These are phyloP conservation scores for Manacus vitellinus DNA, from an alignment of 2,113 vertebrate species.

Conservation along the genomic window DNA sequence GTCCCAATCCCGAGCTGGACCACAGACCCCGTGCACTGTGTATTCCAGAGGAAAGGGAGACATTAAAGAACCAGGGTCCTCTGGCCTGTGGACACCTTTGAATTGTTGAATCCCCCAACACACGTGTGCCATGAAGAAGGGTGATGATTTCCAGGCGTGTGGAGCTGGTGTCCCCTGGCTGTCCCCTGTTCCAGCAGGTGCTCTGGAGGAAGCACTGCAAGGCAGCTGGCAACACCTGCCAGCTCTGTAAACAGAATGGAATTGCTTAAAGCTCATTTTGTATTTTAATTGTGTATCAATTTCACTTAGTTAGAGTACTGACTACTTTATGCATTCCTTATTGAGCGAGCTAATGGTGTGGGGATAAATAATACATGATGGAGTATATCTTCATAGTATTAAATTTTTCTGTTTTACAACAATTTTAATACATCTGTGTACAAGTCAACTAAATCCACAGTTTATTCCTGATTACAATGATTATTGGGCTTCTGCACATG, in stretches of 20 bases:
- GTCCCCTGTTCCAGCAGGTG: accelerated
- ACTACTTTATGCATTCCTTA: constrained; percentile 55
- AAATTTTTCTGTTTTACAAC: constrained; percentile 26
- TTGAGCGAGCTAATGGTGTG: constrained; percentile 61
- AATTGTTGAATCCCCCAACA: not conserved
- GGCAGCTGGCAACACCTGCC: not conserved
- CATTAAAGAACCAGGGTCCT: not conserved
- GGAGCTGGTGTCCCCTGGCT: not conserved
- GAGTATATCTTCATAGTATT: not conserved
- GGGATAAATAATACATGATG: constrained; percentile 65
- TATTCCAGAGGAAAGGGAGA: not conserved
- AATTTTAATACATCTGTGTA: constrained; percentile 15
- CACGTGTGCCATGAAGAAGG: accelerated
- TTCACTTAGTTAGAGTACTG: constrained; percentile 51
- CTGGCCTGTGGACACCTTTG: not conserved
- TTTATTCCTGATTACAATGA: not conserved
- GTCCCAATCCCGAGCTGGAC: not conserved
- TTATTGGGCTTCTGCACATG: not conserved
- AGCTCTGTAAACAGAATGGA: not conserved
- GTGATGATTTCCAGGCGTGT: too few relatives aligned
- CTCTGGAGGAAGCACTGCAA: not conserved
- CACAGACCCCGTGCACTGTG: too few relatives aligned
- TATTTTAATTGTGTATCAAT: constrained; percentile 66
- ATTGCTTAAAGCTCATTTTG: constrained; percentile 16
- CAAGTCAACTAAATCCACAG: constrained; percentile 22